Base-by-base conservation (phyloP, 2,113 vertebrate genomes). In the Salvelinus sp. region DNA sequence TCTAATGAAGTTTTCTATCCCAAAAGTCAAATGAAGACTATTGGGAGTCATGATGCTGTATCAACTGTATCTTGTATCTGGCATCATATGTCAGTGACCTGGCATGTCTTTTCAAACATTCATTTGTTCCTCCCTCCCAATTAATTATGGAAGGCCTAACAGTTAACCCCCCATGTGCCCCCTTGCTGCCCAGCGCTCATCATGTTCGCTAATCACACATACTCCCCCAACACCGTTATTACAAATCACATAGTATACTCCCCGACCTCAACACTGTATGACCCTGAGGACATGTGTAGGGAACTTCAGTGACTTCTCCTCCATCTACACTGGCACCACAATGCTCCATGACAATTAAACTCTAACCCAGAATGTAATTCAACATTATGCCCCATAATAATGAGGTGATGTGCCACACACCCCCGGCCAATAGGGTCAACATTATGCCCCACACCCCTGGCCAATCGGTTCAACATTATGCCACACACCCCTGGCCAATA, bases 141-240 rank as follows among this genome's bases (percentile, higher is more conserved):
- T 89, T 90, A 87, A 89, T 88, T 89, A 85, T 86, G 78, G 82
- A 85, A 87, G 76, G 68, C 80, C 80, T 80, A 83, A 84, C 79
- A 86, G 83, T 88, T 90, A 80, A 83, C 58, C 38, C 79, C 58
- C 38, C 79, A 79, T 77, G 82, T 83, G 67, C 82, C 79, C 77
- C 82, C 62, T 5, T 44, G 38, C 38, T 44, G 38, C 38, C 38
- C 38, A 10, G 33, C 82, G 75, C 73, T 79, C 82, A 86, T 85
- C 82, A 83, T 81, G 78, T 82, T 88, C 76, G 76, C 84, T 79
- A 82, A 88, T 87, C 83, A 86, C 75, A 81, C 76, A 77, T 68
- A 73, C 79, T 76, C 75, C 77, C 76, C 69, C 83, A 82, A 85
- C 38, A 44, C 38, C 38, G 38, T 44, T 10, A 44, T 44, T 44